Evolutionary conservation across 2,113 vertebrate species (phyloP).

Genomic region (Pseudorhombus dupliciocellatus): DNA sequence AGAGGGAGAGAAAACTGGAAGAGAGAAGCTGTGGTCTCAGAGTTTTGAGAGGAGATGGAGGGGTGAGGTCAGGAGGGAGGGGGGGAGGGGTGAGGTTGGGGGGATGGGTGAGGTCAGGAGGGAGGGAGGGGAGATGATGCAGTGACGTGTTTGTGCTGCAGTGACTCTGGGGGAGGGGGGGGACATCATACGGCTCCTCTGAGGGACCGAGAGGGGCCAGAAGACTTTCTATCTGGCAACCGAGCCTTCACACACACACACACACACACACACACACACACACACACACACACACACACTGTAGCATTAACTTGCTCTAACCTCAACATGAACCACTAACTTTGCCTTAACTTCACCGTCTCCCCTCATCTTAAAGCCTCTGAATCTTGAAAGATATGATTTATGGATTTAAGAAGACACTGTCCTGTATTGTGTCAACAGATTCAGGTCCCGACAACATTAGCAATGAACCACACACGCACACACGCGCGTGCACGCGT

Average conservation of each 20-base stretch:
- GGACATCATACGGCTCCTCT: slow-evolving; percentile 64
- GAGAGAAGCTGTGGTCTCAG: slow-evolving; percentile 23
- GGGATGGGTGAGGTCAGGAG: slow-evolving; percentile 51
- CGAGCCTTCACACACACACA: slow-evolving; percentile 52
- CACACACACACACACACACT: slow-evolving; percentile 37
- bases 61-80: slow-evolving; percentile 26
- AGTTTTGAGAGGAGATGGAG: slow-evolving; percentile 16
- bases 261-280: slow-evolving; percentile 43
- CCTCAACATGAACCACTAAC: not conserved
- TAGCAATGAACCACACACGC: slow-evolving; percentile 15
- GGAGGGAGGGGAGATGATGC: slow-evolving; percentile 66
- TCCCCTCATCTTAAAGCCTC: not conserved
- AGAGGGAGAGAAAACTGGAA: slow-evolving; percentile 26
- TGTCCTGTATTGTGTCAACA: not conserved
- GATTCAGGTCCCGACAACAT: not conserved
- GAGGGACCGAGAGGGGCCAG: slow-evolving; percentile 67
- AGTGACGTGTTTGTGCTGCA: slow-evolving; percentile 61
- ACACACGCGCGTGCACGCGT: slow-evolving; percentile 34
- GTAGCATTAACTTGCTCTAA: not conserved
- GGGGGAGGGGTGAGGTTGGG: slow-evolving; percentile 24
- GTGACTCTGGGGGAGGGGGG: slow-evolving; percentile 48
- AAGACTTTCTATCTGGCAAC: slow-evolving; percentile 55
- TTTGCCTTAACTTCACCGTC: not conserved
- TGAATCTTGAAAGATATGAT: not conserved
- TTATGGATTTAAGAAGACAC: not conserved